Evolutionary conservation across 1,140 invertebrate genomes (phyloP), one percentile per base, ranked within the genome.

Genomic region (Drosophila guanche): DNA sequence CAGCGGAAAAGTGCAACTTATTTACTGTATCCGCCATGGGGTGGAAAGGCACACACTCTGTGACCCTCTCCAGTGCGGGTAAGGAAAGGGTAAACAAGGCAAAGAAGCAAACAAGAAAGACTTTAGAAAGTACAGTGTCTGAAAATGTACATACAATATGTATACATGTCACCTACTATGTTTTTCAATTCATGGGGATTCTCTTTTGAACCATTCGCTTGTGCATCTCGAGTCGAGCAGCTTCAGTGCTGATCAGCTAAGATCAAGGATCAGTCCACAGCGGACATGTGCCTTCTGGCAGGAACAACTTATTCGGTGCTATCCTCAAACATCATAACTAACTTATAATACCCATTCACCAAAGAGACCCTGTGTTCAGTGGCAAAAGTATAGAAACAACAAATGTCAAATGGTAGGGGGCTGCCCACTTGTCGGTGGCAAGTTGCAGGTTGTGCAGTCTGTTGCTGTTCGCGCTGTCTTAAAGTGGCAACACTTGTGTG

Each of bases 1-100:
- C 33, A 33, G 55, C 79, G 75, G 75, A 84, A 83, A 76, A 84
- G 75, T 84, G 79, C 75, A 84, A 84, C 79, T 79, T 84, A 84
- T 84, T 84, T 84, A 84, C 79, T 71, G 79, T 67, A 84, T 84
- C 65, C 70, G 20, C 53, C 45, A 50, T 41, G 37, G 50, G 43
- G 16, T 22, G 29, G 62, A n/a, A 56, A 41, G n/a, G 8, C 27
- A 29, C 27, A 5, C 6, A 3, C 29, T 3, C 29, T 3, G 2
- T 33, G 2, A 8, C 7, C 8, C 29, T 33, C 27, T 29, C 27
- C 6, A 8, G 33, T 12, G 33, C 0, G 62, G 45, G 37, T 23
- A 40, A 42, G 52, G 23, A 40, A 45, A 23, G 12, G 22, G 10
- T 14, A 27, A n/a, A 27, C 53, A 12, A 48, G 61, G 41, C 33